Evolutionary conservation across 2,888 invertebrate genomes (phyloP), one percentile per base, ranked within the genome.

Genomic region (Ischnus inquisitorius): DNA sequence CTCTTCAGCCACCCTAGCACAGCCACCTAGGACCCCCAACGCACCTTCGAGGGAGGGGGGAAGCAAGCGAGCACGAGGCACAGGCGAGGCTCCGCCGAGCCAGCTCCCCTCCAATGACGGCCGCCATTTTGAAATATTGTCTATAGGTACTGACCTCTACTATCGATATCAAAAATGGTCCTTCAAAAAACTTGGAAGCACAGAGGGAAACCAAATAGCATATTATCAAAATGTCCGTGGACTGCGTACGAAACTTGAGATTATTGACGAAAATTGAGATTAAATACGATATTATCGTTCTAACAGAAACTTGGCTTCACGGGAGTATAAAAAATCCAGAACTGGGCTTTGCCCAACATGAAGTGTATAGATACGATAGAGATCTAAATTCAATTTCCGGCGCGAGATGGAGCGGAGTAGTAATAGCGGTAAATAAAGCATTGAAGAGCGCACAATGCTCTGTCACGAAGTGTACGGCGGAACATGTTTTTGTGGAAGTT

Each of bases 221-320:
- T n/a, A n/a, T n/a, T 62, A 62, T 10, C 62, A 62, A 16, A 62
- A 62, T 5, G 62, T 62, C 1, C 62, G 62, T 3, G 62, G 62
- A 1, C 62, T 62, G 1, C 28, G 62, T 3, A 62, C 39, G 3
- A 62, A 34, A n/a, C n/a, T 62, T n/a, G n/a, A n/a, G n/a, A n/a
- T n/a, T n/a, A n/a, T n/a, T n/a, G n/a, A n/a, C n/a, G n/a, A n/a
- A n/a, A n/a, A n/a, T n/a, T n/a, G n/a, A n/a, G n/a, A n/a, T n/a
- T n/a, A 2, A 0, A 0, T 14, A 67, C 14, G 25, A 67, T 1
- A 6, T 62, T 4, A 48, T 67, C 3, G 22, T 48, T 25, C 43
- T 67, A 5, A 46, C 67, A 22, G 67, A 67, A 25, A 46, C 46
- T 2, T 43, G 67, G 48, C 46, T 67, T 14, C 67, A 67, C 46